These are phyloP conservation scores for Mustela nigripes DNA, from an alignment of 2,113 vertebrate genomes.

Conservation along the genomic window DNA sequence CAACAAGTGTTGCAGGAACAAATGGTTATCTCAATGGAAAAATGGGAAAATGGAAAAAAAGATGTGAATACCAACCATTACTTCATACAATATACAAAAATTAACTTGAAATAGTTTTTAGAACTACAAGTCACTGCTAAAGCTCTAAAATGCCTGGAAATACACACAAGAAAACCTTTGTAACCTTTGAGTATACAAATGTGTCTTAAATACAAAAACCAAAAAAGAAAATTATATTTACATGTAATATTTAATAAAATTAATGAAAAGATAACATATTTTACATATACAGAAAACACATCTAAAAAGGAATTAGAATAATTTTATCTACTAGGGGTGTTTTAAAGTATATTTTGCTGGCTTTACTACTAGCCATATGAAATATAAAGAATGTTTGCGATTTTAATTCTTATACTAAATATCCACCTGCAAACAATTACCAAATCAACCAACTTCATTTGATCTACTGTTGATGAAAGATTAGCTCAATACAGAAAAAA, in stretches of 20 bases:
- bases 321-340: not conserved
- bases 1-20: not conserved
- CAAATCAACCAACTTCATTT: conserved; percentile 8
- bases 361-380: not conserved
- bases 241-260: not conserved
- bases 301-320: not conserved
- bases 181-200: not conserved
- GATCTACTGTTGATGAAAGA: not conserved
- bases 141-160: not conserved
- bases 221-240: not conserved
- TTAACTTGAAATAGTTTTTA: not conserved
- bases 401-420: not conserved
- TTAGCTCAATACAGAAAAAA: not conserved
- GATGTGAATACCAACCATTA: not conserved
- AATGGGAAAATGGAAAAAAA: not conserved
- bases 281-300: not conserved
- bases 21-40: not conserved
- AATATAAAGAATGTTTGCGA: not conserved
- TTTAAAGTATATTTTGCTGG: not conserved
- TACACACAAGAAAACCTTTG: not conserved
- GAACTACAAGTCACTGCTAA: not conserved
- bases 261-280: not conserved
- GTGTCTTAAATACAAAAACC: not conserved
- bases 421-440: not conserved
- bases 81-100: not conserved